Percentiles rank a stretch among this genome's conserved stretches.
Conservation (phyloP, 2,113 vertebrate species). For the Typhlomys cinereus region DNA sequence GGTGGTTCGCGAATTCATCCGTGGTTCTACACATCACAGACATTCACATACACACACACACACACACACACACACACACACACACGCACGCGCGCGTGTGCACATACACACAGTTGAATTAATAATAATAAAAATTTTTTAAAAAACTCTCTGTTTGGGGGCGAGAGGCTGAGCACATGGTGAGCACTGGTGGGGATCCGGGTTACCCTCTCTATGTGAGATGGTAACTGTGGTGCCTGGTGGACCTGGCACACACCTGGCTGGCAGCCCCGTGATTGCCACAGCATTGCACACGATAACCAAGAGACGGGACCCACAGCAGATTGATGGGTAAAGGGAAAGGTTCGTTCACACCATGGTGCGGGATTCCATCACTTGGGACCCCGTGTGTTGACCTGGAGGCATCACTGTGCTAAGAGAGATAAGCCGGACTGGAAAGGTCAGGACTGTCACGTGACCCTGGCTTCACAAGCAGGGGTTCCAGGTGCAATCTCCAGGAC, state of each 20-base stretch:
- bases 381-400: not conserved
- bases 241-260: too few species aligned
- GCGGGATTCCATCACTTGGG: not conserved
- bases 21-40: too few species aligned
- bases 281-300: not conserved
- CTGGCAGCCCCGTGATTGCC: too few species aligned
- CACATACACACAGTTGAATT: too few species aligned
- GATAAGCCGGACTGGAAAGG: not conserved
- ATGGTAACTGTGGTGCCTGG: not conserved
- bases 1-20: too few species aligned
- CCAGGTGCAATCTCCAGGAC: too few species aligned
- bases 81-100: too few species aligned
- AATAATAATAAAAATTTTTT: too few species aligned
- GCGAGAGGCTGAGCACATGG: not conserved
- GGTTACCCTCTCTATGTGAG: not conserved
- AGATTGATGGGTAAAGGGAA: not conserved
- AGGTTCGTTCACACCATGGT: not conserved
- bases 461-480: too few species aligned
- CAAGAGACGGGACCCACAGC: not conserved
- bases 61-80: too few species aligned
- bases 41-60: too few species aligned
- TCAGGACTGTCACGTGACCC: too few species aligned
- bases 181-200: not conserved
- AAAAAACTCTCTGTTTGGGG: not conserved
- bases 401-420: not conserved